Base-by-base conservation (phyloP, 2,888 invertebrate species). In the Diloba caeruleocephala region DNA sequence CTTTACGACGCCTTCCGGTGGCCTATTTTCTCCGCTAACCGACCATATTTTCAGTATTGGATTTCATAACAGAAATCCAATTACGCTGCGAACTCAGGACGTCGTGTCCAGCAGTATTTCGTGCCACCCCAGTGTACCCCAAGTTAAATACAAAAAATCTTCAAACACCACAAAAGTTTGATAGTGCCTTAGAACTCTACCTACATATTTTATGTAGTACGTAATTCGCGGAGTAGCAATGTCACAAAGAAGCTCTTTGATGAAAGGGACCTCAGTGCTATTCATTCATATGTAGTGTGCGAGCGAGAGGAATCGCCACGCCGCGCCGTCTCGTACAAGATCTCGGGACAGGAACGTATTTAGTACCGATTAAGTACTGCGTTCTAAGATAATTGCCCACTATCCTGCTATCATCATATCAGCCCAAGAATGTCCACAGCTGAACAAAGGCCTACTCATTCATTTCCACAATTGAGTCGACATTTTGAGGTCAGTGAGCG, bases 261-360 rank as follows among this genome's bases (percentile, higher is more conserved):
- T 87, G 87, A 85, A 84, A 87, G 87, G 82, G 84, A 85, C 83
- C 82, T 83, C 79, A 71, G 74, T 82, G 76, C 81, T 84, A 87
- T 88, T 87, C 89, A 89, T 85, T 88, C 89, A 81, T 81, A 84
- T 75, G 81, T 82, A 84, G 85, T 80, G 84, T 82, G 85, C 69
- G 79, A 79, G 79, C 72, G 80, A 78, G 81, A 84, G 79, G 83
- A 79, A 81, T 78, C 77, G 77, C 76, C 48, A 62, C 62, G 67
- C 70, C 69, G 61, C 77, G 77, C 76, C 48, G 62, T 61, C 66
- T 69, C 69, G 61, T 65, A 65, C 73, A 72, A 65, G 72, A 78
- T 75, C 72, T 71, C 73, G 62, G 54, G 51, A 51, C 88, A 88
- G 88, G 78, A 71, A 61, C 79, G 70, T 23, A 73, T 23, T 61